Conservation (phyloP, 2,797 vertebrate genomes). For the Neopelma chrysocephalum region DNA sequence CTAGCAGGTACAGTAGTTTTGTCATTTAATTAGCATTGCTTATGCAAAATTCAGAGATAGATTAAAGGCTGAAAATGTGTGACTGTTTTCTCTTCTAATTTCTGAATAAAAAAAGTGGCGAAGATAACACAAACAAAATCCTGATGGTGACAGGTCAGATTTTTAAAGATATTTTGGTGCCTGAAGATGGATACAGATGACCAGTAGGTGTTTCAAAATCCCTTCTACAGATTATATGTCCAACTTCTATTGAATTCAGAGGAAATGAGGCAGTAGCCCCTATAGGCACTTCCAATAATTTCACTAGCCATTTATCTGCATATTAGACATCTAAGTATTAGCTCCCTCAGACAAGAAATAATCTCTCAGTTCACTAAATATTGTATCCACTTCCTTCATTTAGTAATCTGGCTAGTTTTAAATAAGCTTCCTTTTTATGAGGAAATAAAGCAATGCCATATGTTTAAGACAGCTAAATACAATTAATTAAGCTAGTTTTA, state of each 20-base stretch:
- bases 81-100: background rate
- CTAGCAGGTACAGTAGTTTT: background rate
- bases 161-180: background rate
- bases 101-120: background rate
- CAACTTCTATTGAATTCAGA: slow-evolving; percentile 12
- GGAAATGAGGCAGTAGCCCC: slow-evolving; percentile 5
- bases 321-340: background rate
- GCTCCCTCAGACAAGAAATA: background rate
- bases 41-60: background rate
- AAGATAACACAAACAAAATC: background rate
- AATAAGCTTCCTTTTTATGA: background rate
- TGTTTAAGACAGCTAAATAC: background rate
- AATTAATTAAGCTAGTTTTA: background rate
- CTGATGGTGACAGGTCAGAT: background rate
- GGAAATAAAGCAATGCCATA: accelerated
- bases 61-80: background rate
- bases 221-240: background rate
- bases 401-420: background rate
- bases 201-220: slow-evolving; percentile 29
- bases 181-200: background rate
- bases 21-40: background rate
- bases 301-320: slow-evolving; percentile 3
- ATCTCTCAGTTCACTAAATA: background rate
- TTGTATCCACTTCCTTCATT: background rate
- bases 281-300: background rate